Evolutionary conservation across 2,888 invertebrate species (phyloP), one percentile per base, ranked within the genome.

Genomic region (Timandra comae): DNA sequence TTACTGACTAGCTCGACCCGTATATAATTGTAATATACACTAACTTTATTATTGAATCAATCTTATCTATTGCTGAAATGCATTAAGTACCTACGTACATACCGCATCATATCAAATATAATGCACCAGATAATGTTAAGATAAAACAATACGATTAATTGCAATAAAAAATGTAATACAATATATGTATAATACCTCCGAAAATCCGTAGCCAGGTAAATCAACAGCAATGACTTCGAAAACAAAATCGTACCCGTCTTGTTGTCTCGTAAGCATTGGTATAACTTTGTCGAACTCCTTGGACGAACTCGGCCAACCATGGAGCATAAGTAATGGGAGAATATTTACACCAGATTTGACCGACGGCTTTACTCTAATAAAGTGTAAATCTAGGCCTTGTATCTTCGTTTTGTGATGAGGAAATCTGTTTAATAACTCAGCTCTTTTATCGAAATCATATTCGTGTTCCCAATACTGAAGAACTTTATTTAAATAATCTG

Each of bases 271-370:
- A 28, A 93, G 59, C 30, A 89, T 50, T 0, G 93, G 93, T 46
- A 94, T 90, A 5, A 93, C 80, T 49, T 91, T 91, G 52, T 90
- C 90, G 60, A 94, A 95, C 68, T 96, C 95, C 30, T 91, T 90
- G 0, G 95, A 87, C 0, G 93, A 93, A 33, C 95, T 95, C 0
- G 96, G 96, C 96, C 96, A 96, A 8, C 96, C 96, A 54, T 96
- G 96, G 27, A 93, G 61, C 46, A 96, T 52, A 1, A 96, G 68
- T 23, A 96, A 49, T 0, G 95, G 94, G 11, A 91, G 41, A 1
- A 79, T 64, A 41, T 68, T 60, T 3, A 63, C 20, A 4, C 40
- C 50, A 28, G 47, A 41, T 4, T 53, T 57, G 1, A 47, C 63
- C 4, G 67, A 46, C 0, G 92, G 91, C 50, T 89, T 91, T 0